Percentiles rank a stretch among this genome's conserved stretches.
phyloP scores from a whole-genome alignment of 2,113 vertebrate species.

The Leuciscus idus region DNA sequence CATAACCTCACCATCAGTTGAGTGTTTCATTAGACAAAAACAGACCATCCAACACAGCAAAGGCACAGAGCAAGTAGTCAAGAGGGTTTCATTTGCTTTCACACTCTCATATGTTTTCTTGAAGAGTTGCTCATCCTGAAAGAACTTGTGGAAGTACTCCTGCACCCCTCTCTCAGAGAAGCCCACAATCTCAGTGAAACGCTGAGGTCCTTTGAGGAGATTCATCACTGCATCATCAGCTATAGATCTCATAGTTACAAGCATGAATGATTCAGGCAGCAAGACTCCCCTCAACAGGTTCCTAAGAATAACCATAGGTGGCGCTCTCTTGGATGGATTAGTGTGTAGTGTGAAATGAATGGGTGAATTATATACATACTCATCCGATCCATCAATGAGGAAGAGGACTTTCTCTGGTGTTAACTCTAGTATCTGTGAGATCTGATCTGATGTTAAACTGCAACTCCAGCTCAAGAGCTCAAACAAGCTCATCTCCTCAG shows the following conservation, averaged over 20 bases:
- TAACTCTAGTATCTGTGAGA: constrained; percentile 50
- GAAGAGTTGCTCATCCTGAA: neutral
- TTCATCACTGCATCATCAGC: constrained; percentile 49
- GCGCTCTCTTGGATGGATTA: constrained; percentile 33
- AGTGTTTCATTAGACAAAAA: neutral
- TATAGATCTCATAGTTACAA: constrained; percentile 64
- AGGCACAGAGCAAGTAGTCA: neutral
- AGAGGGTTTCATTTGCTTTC: neutral
- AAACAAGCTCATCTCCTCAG: constrained; percentile 46
- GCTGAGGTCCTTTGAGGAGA: neutral
- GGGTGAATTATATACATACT: constrained; percentile 31
- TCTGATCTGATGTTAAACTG: neutral
- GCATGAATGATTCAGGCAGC: constrained; percentile 59
- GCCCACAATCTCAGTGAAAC: constrained; percentile 46
- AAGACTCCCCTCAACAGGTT: constrained; percentile 63
- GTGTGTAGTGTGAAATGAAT: neutral
- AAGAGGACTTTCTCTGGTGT: constrained; percentile 63
- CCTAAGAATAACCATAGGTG: constrained; percentile 53
- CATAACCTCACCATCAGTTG: neutral
- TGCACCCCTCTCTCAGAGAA: constrained; percentile 42
- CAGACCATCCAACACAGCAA: constrained; percentile 23
- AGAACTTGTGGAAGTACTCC: constrained; percentile 19
- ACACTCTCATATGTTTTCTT: neutral
- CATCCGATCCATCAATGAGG: constrained; percentile 67
- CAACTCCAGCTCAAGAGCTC: constrained; percentile 52